Base-by-base conservation (phyloP, 2,888 invertebrate species). In the Ennomos erosarius region DNA sequence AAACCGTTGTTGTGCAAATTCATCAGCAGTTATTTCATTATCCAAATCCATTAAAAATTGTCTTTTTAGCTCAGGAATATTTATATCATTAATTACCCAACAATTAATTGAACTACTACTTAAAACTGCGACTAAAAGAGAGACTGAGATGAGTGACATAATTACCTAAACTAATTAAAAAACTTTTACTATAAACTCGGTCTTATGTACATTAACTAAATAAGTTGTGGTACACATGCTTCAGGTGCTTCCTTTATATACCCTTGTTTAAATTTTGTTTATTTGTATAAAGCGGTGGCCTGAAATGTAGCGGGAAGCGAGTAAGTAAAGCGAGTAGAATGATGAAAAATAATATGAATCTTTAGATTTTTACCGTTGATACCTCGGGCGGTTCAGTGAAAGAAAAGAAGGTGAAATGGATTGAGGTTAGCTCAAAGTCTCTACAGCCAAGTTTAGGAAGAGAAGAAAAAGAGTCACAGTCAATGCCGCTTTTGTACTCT, bases 1-100 rank as follows among this genome's bases (percentile, higher is more conserved):
- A 42, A 85, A 67, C 12, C 65, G 78, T 12, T 34, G 45, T 9
- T 55, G 52, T 1, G 60, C 65, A 11, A 59, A 1, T 3, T 55
- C 53, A 0, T 53, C 62, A 1, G 11, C 40, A n/a, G 33, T 47
- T 34, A 59, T 34, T 12, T 60, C 61, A 0, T 60, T 54, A 0
- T 59, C 37, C 2, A 46, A 42, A 10, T 64, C 55, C 1, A 45
- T 37, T 8, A 49, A 13, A 1, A 52, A 10, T 0, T 36, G 40
- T 11, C 35, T 43, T 2, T 47, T 33, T 39, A 9, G 47, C 36
- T 2, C 36, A 37, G 50, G 50, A 1, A 59, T 44, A 45, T 59
- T 64, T 1, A 76, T 62, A 9, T 74, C 54, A 39, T 55, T 71
- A 4, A 76, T 59, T 10, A 76, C 35, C 75, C 75, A 76, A 51